Evolutionary conservation across 2,888 invertebrate species (phyloP).

Genomic region (Sphaeridia pumilis): DNA sequence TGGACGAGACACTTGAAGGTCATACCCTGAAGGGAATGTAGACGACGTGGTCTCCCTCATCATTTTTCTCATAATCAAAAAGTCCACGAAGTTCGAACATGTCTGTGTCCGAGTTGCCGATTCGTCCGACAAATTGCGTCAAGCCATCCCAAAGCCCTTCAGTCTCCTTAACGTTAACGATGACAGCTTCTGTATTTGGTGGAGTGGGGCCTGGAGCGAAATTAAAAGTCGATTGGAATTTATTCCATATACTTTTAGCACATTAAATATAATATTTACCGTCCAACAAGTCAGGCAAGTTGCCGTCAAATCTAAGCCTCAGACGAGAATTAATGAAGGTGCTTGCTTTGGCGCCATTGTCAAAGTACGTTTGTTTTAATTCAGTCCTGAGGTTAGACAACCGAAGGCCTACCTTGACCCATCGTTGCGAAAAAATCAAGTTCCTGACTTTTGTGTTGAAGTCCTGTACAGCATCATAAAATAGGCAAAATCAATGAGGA

Average conservation of each 20-base stretch:
- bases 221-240: neutral
- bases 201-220: conserved; percentile 5
- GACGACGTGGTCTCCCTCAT: conserved; percentile 3
- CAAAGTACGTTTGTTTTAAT: conserved; percentile 10
- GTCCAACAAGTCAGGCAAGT: conserved; percentile 5
- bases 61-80: conserved; percentile 4
- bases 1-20: neutral
- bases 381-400: conserved; percentile 6
- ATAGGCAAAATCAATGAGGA: neutral
- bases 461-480: conserved; percentile 4
- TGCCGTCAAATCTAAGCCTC: neutral
- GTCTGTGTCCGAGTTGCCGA: neutral
- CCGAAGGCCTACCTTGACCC: conserved; percentile 1
- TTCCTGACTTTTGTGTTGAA: conserved; percentile 12
- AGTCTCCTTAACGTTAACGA: conserved; percentile 9
- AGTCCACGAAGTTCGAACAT: conserved; percentile 12
- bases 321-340: conserved; percentile 3
- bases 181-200: conserved; percentile 4
- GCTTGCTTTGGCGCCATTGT: conserved; percentile 7
- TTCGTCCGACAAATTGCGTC: conserved; percentile 1
- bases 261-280: conserved; percentile 1
- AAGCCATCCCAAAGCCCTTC: conserved; percentile 4
- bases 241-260: neutral
- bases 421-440: conserved; percentile 7
- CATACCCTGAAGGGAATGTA: conserved; percentile 9